Evolutionary conservation across 92 coral and sea anemone genomes (phyloP).

Genomic region (Palythoa heliodiscus): DNA sequence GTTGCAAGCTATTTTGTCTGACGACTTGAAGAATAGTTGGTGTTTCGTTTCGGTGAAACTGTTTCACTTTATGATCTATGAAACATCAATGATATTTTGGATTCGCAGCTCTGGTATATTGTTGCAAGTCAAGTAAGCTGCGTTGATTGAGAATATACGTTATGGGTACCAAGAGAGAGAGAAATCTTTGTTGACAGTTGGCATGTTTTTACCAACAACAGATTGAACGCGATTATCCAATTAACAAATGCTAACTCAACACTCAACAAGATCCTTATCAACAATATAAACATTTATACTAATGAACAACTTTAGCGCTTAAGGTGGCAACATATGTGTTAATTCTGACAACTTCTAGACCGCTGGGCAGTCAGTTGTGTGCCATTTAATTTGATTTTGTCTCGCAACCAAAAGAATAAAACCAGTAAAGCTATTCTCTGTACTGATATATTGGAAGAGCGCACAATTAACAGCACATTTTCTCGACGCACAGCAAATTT

Average conservation of each 20-base stretch:
- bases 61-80: not conserved
- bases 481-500: no score
- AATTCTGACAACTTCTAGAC: slow-evolving; percentile 33
- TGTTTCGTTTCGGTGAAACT: not conserved
- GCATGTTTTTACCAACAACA: not conserved
- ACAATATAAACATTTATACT: slow-evolving; percentile 42
- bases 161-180: slow-evolving; percentile 1
- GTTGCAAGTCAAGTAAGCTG: slow-evolving; percentile 8
- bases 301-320: slow-evolving; percentile 31
- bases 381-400: not conserved
- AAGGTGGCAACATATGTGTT: slow-evolving; percentile 40
- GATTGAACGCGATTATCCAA: slow-evolving; percentile 35
- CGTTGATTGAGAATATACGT: slow-evolving; percentile 7
- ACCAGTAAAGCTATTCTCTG: no score
- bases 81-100: not conserved
- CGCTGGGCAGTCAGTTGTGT: slow-evolving; percentile 4
- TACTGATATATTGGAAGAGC: no score
- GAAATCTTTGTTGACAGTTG: slow-evolving; percentile 31
- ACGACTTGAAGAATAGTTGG: not conserved
- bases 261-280: slow-evolving; percentile 47
- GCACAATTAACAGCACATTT: no score
- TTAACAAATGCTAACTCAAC: slow-evolving; percentile 41
- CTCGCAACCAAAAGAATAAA: not conserved
- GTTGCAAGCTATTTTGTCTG: not conserved
- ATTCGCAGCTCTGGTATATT: not conserved